Base-by-base conservation (phyloP, 2,113 vertebrate genomes). In the Ophiodon elongatus region DNA sequence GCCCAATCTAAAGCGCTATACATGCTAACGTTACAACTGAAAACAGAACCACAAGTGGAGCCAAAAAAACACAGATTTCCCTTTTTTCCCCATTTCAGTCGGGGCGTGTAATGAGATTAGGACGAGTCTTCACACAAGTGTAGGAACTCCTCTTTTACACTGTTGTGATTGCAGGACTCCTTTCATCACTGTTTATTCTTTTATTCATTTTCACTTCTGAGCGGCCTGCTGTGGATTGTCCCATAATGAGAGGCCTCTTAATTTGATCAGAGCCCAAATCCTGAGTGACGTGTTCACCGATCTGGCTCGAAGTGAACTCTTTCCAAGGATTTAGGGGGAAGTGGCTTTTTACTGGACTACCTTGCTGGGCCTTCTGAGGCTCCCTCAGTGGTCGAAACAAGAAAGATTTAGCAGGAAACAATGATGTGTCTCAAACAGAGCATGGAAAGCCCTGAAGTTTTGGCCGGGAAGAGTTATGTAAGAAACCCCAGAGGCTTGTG, bases 401-500 rank as follows among this genome's bases (percentile, higher is more conserved):
- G 72, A 86, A 77, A 52, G 87, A 78, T 66, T 64, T 37, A 56
- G 74, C 64, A 86, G 65, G 83, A 90, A 90, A 92, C 89, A 91
- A 92, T 93, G 88, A 84, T 76, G 88, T 73, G 88, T 89, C 82
- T 93, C 66, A 83, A 85, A 82, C 80, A 82, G 71, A 79, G 79
- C 70, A 82, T 85, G 83, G 85, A 91, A 90, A 91, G 79, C 80
- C 85, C 68, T 83, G 69, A 63, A 71, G 66, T 80, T 84, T 75
- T 91, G 92, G 88, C 90, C 83, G 80, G 87, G 82, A 78, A 82
- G 85, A 84, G 83, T 92, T 92, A 89, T 90, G 88, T 87, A 91
- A 93, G 87, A 90, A 92, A 93, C 79, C 89, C 84, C 78, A 81
- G 75, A 83, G 89, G 89, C 87, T 87, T 91, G 89, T 92, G 93